phyloP scores from a whole-genome alignment of 2,888 invertebrate species.

The Agrypnus murinus region DNA sequence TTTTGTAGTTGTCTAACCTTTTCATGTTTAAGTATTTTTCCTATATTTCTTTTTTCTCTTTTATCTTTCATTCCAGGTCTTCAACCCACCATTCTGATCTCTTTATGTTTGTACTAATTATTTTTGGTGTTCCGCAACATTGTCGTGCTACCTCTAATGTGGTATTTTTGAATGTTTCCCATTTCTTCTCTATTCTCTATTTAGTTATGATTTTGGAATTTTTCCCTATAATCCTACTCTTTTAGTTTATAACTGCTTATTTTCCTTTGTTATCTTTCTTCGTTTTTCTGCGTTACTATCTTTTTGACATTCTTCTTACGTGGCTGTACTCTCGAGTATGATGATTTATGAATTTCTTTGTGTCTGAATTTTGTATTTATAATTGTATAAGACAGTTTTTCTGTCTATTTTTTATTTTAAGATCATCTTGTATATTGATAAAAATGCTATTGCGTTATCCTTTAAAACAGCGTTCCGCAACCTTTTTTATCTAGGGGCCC shows the following conservation, averaged over 20 bases:
- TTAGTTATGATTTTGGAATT: not conserved
- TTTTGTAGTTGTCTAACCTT: too few species aligned
- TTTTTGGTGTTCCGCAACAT: slow-evolving; percentile 4
- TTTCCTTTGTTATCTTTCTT: slow-evolving; percentile 8
- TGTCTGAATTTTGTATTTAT: too few species aligned
- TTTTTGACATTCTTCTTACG: too few species aligned
- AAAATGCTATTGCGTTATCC: too few species aligned
- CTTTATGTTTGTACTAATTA: slow-evolving; percentile 11
- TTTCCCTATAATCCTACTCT: not conserved
- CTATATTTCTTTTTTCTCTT: slow-evolving; percentile 4
- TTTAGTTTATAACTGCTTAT: not conserved
- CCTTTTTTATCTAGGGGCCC: too few species aligned
- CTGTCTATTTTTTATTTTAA: too few species aligned
- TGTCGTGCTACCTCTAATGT: not conserved
- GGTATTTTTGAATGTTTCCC: not conserved
- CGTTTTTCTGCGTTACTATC: not conserved
- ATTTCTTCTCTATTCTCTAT: slow-evolving; percentile 4
- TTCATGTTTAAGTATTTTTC: slow-evolving; percentile 4
- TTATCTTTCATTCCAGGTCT: not conserved
- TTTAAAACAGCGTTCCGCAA: too few species aligned
- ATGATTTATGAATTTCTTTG: too few species aligned
- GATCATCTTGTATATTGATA: too few species aligned
- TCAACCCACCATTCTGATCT: too few species aligned
- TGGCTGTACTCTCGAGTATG: too few species aligned
- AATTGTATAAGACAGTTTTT: too few species aligned